Evolutionary conservation across 2,113 vertebrate genomes (phyloP).

Genomic region (Gadus chalcogrammus): DNA sequence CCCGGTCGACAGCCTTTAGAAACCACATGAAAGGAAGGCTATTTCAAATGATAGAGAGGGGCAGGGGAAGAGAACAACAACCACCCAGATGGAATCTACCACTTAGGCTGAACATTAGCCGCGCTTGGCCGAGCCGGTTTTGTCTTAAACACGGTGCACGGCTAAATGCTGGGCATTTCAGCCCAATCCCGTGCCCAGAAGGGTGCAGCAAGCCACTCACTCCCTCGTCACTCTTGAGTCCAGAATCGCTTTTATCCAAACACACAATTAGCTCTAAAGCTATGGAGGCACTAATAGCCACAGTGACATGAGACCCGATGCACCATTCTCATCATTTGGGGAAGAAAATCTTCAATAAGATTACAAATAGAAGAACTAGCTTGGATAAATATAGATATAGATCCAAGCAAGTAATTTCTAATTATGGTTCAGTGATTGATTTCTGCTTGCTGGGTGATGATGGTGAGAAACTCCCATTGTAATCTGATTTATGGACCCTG

Average conservation of each 20-base stretch:
- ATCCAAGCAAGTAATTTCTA: no score
- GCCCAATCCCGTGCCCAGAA: slow-evolving; percentile 10
- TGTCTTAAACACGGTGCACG: slow-evolving; percentile 52
- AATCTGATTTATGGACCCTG: slow-evolving; percentile 47
- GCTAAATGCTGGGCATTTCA: slow-evolving; percentile 7
- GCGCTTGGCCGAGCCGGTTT: slow-evolving; percentile 43
- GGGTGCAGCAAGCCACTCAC: slow-evolving; percentile 35
- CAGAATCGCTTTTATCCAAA: no score
- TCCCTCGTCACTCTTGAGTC: no score
- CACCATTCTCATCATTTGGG: no score
- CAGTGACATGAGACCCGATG: no score
- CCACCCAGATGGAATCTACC: slow-evolving; percentile 45
- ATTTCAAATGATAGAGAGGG: slow-evolving; percentile 45
- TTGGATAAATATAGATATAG: no score
- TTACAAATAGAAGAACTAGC: no score
- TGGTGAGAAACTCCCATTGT: slow-evolving; percentile 29
- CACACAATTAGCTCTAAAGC: no score
- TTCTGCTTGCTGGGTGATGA: background rate
- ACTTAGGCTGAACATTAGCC: slow-evolving; percentile 52
- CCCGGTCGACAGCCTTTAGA: slow-evolving; percentile 52
- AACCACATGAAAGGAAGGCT: slow-evolving; percentile 52
- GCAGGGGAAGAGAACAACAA: slow-evolving; percentile 2
- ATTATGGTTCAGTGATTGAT: background rate
- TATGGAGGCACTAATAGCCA: no score
- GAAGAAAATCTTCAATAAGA: no score